Evolutionary conservation across 2,888 invertebrate species (phyloP), one percentile per base, ranked within the genome.

Genomic region (Hymenopus coronatus): DNA sequence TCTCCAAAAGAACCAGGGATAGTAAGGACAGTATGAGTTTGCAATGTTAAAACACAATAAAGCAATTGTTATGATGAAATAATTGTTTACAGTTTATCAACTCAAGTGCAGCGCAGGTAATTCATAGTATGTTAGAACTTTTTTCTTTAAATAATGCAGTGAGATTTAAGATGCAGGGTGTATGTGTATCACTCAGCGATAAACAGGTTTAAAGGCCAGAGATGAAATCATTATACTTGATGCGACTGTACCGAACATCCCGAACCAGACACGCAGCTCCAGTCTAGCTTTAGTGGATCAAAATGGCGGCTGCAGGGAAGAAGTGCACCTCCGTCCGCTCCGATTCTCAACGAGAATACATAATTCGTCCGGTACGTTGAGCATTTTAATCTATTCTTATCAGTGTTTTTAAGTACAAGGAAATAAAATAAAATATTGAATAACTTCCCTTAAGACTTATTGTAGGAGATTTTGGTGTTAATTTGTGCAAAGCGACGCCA

Each of bases 311-410:
- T 30, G 46, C 90, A 54, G 88, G 87, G 27, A 89, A 85, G 89
- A 90, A 89, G 90, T 88, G 89, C 83, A 88, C 88, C 83, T 54
- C 33, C 54, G 86, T 87, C 82, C 90, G 89, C 88, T 86, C 89
- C 28, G 90, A 89, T 89, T 89, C 89, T 20, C 86, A 89, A n/a
- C 90, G 91, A 87, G 91, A 91, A 89, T 91, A 91, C 89, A 90
- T 90, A 40, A 91, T 90, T 88, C 90, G 91, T 28, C 91, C 91
- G 90, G 91, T 91, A 91, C 83, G 91, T 90, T 33, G 82, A 54
- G 82, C 28, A n/a, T 27, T n/a, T 70, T 81, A 88, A 88, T 25
- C n/a, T 25, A 54, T 27, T 88, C 4, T 33, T 28, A 28, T 15
- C 8, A 46, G 12, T 82, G 83, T 88, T 46, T 88, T 8, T 1